A percentile compares a stretch with the other conserved stretches of the same genome.
Conservation (phyloP, 2,113 vertebrate species). For the Macquaria ambigua region DNA sequence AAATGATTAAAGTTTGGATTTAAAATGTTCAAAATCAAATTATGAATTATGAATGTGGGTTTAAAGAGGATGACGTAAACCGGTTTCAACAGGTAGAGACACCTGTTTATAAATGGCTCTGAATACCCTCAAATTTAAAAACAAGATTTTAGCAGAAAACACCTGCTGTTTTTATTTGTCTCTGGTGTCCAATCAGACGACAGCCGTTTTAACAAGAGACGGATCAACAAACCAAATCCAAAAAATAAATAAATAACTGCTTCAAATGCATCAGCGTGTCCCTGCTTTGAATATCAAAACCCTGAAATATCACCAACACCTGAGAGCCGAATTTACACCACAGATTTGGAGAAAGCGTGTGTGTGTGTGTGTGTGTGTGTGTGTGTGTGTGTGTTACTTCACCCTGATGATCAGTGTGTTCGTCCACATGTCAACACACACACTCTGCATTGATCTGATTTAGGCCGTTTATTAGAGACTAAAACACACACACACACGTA, state of each 20-base stretch:
- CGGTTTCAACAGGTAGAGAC: too few relatives aligned
- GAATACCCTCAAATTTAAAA: too few relatives aligned
- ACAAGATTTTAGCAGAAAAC: too few relatives aligned
- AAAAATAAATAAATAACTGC: too few relatives aligned
- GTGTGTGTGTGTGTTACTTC: neutral
- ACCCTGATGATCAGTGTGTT: too few relatives aligned
- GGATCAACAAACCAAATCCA: neutral
- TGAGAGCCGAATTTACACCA: neutral
- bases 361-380: neutral
- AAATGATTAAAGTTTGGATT: neutral
- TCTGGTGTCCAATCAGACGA: too few relatives aligned
- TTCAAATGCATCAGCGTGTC: neutral
- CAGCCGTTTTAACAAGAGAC: too few relatives aligned
- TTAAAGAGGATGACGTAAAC: too few relatives aligned
- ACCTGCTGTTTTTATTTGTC: too few relatives aligned
- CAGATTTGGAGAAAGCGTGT: too few relatives aligned
- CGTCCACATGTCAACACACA: conserved; percentile 3
- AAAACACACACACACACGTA: conserved; percentile 18
- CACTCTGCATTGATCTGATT: conserved; percentile 25
- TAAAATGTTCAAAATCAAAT: neutral
- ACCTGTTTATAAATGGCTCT: too few relatives aligned
- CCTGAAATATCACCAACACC: neutral
- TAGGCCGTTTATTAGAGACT: conserved; percentile 11
- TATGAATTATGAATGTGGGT: too few relatives aligned
- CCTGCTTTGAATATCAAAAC: conserved; percentile 20